These are phyloP conservation scores for Lasioglossum pauxillum DNA, from an alignment of 2,888 invertebrate species.

Conservation along the genomic window DNA sequence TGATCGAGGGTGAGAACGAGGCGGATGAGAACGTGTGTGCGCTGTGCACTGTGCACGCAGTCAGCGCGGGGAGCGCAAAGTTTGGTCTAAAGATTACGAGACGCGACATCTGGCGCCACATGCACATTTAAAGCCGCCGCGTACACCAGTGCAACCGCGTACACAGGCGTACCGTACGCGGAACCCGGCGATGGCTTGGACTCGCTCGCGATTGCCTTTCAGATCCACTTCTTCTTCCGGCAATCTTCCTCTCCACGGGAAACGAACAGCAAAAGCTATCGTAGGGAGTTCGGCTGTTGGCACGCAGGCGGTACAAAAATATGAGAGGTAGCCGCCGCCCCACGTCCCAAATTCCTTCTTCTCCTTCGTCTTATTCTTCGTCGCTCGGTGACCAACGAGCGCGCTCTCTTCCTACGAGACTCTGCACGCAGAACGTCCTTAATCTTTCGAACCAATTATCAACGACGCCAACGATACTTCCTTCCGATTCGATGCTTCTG, in stretches of 20 bases:
- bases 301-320: background rate
- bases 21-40: background rate
- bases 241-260: background rate
- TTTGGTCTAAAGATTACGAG: slow-evolving; percentile 73
- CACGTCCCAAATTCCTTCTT: background rate
- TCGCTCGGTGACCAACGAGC: background rate
- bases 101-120: slow-evolving; percentile 79
- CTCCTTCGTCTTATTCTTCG: background rate
- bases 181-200: background rate
- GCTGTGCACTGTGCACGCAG: background rate
- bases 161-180: background rate
- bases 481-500: background rate
- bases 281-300: background rate
- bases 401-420: no score
- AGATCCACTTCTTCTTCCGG: background rate
- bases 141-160: background rate
- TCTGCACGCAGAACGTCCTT: no score
- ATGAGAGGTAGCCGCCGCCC: background rate
- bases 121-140: slow-evolving; percentile 51
- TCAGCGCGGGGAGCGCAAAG: slow-evolving; percentile 39
- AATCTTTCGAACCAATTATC: no score
- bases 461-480: background rate
- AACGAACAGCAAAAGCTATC: background rate
- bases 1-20: slow-evolving; percentile 15
- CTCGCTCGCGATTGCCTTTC: background rate